phyloP scores from a whole-genome alignment of 2,113 vertebrate genomes.

The Trochalopteron elliotii region DNA sequence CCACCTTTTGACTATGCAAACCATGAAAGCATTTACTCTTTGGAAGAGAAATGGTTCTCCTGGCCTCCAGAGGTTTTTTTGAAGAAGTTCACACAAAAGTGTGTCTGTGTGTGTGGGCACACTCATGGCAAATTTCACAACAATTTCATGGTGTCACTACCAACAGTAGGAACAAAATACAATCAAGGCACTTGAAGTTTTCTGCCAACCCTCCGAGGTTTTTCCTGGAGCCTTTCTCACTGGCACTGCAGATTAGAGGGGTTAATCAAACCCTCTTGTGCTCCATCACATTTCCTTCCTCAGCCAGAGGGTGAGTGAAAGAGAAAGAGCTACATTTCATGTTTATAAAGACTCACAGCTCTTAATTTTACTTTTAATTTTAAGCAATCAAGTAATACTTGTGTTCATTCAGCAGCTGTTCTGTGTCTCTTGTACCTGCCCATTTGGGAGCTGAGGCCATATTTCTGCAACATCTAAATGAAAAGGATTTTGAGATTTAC shows the following conservation, averaged over 20 bases:
- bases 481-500: not conserved
- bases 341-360: not conserved
- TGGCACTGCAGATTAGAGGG: not conserved
- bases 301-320: not conserved
- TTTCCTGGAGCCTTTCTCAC: not conserved
- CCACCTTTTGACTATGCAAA: not conserved
- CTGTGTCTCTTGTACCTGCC: not conserved
- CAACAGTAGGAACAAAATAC: not conserved
- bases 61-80: not conserved
- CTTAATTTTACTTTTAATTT: constrained; percentile 22
- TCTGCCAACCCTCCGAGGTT: not conserved
- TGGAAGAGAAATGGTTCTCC: not conserved
- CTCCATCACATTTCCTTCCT: not conserved
- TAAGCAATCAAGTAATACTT: not conserved
- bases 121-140: not conserved
- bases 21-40: not conserved
- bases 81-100: not conserved
- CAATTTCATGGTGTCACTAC: not conserved
- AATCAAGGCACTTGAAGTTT: not conserved
- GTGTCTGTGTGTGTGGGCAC: not conserved
- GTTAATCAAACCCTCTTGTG: not conserved
- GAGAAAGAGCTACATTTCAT: not conserved
- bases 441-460: not conserved
- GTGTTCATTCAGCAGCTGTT: constrained; percentile 29
- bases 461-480: not conserved